These are phyloP conservation scores for Clarias fuscus DNA, from an alignment of 2,797 vertebrate species.

Conservation along the genomic window DNA sequence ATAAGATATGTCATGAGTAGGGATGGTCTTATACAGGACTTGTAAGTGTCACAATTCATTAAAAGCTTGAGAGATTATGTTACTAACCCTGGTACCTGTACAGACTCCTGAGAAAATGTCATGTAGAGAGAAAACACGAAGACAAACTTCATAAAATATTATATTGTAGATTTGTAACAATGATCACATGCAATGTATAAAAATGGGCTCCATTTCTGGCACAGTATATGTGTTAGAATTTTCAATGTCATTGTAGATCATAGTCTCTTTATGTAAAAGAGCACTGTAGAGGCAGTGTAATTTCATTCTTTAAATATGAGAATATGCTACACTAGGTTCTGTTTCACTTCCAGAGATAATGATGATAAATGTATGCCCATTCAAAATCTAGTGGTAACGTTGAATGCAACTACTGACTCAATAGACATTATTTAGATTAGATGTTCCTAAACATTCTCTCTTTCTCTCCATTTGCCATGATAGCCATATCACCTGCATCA, in stretches of 20 bases:
- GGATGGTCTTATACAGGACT: constrained; percentile 14
- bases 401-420: not conserved
- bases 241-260: not conserved
- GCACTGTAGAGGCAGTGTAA: constrained; percentile 1
- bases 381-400: not conserved
- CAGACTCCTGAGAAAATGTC: not conserved
- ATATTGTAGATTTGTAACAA: not conserved
- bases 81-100: not conserved
- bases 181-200: not conserved
- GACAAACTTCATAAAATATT: not conserved
- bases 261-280: constrained; percentile 6
- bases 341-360: constrained; percentile 23
- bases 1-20: not conserved
- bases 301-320: constrained; percentile 22
- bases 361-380: not conserved
- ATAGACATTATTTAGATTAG: not conserved
- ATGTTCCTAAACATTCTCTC: not conserved
- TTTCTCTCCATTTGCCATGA: not conserved
- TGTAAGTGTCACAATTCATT: constrained; percentile 22
- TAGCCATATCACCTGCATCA: not conserved
- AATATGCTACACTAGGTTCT: constrained; percentile 9
- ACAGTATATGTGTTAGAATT: not conserved
- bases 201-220: not conserved
- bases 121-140: not conserved
- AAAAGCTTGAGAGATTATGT: constrained; percentile 3